phyloP scores from a whole-genome alignment of 2,113 vertebrate species.

The Sitta europaea region DNA sequence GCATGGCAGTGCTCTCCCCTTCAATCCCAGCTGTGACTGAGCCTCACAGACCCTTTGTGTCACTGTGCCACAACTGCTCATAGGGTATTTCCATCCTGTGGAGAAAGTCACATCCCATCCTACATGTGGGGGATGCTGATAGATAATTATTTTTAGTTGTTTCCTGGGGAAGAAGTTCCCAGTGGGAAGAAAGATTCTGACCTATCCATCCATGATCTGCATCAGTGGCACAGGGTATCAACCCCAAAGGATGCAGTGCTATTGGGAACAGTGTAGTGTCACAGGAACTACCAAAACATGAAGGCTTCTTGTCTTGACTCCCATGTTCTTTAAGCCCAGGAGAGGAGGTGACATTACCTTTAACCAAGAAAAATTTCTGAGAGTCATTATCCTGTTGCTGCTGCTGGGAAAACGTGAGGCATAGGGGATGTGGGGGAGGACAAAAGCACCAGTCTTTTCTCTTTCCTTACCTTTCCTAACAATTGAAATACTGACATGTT shows the following conservation, averaged over 20 bases:
- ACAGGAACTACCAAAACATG: background rate
- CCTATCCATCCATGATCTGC: background rate
- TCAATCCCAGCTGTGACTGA: background rate
- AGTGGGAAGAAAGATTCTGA: background rate
- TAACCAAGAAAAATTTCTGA: background rate
- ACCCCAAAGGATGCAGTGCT: rapidly evolving
- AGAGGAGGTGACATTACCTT: background rate
- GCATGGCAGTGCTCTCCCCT: background rate
- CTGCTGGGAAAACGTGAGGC: background rate
- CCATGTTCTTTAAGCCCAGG: background rate
- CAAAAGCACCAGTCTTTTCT: background rate
- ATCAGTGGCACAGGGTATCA: background rate
- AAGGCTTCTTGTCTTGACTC: background rate
- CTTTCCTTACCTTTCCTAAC: background rate
- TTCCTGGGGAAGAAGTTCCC: background rate
- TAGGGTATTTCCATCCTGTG: background rate
- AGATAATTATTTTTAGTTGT: background rate
- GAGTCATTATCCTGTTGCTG: background rate
- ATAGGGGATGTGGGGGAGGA: background rate
- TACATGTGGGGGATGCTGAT: background rate
- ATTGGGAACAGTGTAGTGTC: background rate
- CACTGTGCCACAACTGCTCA: background rate
- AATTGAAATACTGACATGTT: background rate
- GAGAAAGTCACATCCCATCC: background rate
- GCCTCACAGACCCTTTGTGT: background rate